Percentiles rank a stretch among this genome's conserved stretches.
These are phyloP conservation scores for Heliconius aoede DNA, from an alignment of 2,888 invertebrate species.

Conservation along the genomic window DNA sequence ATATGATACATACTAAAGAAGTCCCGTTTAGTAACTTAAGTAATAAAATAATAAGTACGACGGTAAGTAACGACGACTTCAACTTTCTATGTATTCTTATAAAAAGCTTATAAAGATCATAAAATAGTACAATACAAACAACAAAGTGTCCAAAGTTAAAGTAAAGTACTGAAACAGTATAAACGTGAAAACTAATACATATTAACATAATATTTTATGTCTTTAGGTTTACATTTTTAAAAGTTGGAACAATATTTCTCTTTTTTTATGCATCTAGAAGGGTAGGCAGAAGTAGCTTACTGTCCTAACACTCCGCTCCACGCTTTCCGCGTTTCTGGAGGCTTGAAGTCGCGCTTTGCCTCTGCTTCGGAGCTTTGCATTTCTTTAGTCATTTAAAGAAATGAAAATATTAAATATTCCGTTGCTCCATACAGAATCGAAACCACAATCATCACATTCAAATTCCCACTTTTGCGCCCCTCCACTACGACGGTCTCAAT, in stretches of 20 bases:
- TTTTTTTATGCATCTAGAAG: too few relatives aligned
- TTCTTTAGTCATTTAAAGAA: too few relatives aligned
- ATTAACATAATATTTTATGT: conserved; percentile 1
- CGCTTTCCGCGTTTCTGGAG: too few relatives aligned
- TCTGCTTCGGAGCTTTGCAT: too few relatives aligned
- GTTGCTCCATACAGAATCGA: too few relatives aligned
- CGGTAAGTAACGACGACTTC: background rate
- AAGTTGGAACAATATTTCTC: background rate
- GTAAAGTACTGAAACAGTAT: conserved; percentile 1
- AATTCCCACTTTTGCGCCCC: too few relatives aligned
- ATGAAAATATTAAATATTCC: too few relatives aligned
- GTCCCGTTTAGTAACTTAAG: background rate
- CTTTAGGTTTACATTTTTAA: background rate
- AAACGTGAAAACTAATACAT: background rate
- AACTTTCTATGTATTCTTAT: background rate
- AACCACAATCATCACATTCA: too few relatives aligned
- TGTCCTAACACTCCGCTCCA: too few relatives aligned
- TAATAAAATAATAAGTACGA: background rate
- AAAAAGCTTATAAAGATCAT: conserved; percentile 6
- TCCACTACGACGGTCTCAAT: too few relatives aligned
- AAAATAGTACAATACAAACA: conserved; percentile 6
- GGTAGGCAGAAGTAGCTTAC: too few relatives aligned
- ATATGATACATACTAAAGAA: background rate
- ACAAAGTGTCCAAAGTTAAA: background rate
- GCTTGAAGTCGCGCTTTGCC: too few relatives aligned